Conservation (phyloP, 2,797 vertebrate genomes). For the Cirrhinus mrigala region DNA sequence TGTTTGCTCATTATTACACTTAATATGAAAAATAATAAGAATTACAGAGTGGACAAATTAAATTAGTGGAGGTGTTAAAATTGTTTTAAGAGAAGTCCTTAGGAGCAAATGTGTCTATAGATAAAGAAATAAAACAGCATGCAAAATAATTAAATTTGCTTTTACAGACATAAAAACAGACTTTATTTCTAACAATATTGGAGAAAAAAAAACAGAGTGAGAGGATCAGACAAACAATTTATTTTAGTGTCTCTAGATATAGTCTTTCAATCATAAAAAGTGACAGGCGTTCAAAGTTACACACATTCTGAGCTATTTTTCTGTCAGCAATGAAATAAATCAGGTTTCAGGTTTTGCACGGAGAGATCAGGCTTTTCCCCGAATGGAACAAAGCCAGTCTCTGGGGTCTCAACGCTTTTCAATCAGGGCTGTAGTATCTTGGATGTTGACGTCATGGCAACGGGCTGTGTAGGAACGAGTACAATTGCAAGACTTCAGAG, state of each 20-base stretch:
- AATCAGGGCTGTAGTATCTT: conserved; percentile 25
- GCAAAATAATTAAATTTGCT: background rate
- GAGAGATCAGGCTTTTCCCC: conserved; percentile 1
- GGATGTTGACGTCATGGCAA: conserved; percentile 51
- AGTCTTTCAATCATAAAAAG: conserved; percentile 7
- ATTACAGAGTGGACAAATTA: background rate
- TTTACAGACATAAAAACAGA: background rate
- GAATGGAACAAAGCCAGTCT: conserved; percentile 29
- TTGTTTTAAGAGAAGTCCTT: background rate
- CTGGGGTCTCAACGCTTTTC: conserved; percentile 28
- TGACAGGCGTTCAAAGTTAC: conserved; percentile 10
- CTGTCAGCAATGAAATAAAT: conserved; percentile 12
- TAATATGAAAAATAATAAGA: no score
- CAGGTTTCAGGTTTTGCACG: background rate
- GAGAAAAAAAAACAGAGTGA: background rate
- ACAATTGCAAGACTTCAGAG: conserved; percentile 27
- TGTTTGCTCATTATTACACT: no score
- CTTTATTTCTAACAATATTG: background rate
- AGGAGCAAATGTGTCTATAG: background rate
- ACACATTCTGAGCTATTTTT: background rate
- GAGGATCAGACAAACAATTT: conserved; percentile 13
- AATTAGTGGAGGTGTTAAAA: background rate
- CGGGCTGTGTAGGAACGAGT: conserved; percentile 21
- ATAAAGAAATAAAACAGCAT: background rate
- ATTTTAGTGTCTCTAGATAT: conserved; percentile 1